phyloP scores from a whole-genome alignment of 2,113 vertebrate species.

The Grammomys surdaster region DNA sequence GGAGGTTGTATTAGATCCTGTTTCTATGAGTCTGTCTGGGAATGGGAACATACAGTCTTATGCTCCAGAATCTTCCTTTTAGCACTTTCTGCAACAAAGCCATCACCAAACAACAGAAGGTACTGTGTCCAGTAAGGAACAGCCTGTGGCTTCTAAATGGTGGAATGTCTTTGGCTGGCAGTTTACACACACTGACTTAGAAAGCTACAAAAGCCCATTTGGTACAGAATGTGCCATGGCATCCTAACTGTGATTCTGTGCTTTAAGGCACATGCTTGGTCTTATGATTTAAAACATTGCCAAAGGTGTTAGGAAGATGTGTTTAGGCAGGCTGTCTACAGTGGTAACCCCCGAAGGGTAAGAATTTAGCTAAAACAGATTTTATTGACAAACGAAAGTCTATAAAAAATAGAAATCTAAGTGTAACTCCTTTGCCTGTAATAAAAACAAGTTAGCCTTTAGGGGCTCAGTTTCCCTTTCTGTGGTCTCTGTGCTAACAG shows the following conservation, averaged over 20 bases:
- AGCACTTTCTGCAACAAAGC: background rate
- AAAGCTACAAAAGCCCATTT: background rate
- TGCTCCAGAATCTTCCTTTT: background rate
- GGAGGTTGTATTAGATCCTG: background rate
- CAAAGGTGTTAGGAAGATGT: background rate
- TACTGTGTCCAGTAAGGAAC: background rate
- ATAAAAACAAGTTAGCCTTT: background rate
- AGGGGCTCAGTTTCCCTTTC: constrained; percentile 61
- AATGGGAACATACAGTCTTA: background rate
- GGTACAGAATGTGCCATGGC: background rate
- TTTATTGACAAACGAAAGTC: background rate
- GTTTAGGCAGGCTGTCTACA: background rate
- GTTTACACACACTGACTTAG: background rate
- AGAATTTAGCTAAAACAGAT: background rate
- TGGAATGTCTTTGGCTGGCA: background rate
- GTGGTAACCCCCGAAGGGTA: background rate
- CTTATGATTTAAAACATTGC: background rate
- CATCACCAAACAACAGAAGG: background rate
- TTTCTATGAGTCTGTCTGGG: background rate
- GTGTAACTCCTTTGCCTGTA: constrained; percentile 14
- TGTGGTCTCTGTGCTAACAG: background rate
- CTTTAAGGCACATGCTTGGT: background rate
- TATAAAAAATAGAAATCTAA: background rate
- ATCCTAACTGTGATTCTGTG: background rate
- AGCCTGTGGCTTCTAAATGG: background rate